Conservation (phyloP, 2,113 vertebrate genomes). For the Microtus ochrogaster region DNA sequence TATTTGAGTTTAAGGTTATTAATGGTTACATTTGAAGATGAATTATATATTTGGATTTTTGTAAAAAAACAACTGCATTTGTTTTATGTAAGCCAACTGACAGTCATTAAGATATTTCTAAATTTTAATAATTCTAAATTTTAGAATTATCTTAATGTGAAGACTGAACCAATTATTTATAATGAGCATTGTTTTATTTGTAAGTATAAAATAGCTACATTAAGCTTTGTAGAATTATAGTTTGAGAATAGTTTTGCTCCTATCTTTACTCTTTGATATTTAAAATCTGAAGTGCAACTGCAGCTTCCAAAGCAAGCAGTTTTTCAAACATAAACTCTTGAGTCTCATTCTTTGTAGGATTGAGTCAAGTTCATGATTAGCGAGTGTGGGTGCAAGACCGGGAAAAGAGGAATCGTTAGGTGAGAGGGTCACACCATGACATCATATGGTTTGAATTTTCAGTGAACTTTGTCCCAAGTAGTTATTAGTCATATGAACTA, state of each 20-base stretch:
- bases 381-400: background rate
- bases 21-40: background rate
- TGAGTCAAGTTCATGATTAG: slow-evolving; percentile 52
- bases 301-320: background rate
- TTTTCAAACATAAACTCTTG: background rate
- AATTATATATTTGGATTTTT: background rate
- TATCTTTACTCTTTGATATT: background rate
- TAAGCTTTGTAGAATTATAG: background rate
- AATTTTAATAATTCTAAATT: background rate
- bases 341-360: background rate
- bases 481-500: slow-evolving; percentile 72
- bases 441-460: slow-evolving; percentile 69
- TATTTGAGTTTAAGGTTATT: background rate
- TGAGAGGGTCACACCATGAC: slow-evolving; percentile 61
- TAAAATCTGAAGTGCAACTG: background rate
- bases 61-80: background rate
- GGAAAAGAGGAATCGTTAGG: slow-evolving; percentile 27
- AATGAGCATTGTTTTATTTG: slow-evolving; percentile 19
- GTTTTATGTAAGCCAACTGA: slow-evolving; percentile 6
- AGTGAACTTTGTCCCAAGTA: slow-evolving; percentile 47
- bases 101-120: background rate
- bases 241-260: background rate
- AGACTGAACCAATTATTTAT: slow-evolving; percentile 28
- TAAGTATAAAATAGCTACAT: slow-evolving; percentile 21
- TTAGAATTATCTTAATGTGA: background rate